Conservation (phyloP, 2,113 vertebrate genomes). For the Alligator sinensis region DNA sequence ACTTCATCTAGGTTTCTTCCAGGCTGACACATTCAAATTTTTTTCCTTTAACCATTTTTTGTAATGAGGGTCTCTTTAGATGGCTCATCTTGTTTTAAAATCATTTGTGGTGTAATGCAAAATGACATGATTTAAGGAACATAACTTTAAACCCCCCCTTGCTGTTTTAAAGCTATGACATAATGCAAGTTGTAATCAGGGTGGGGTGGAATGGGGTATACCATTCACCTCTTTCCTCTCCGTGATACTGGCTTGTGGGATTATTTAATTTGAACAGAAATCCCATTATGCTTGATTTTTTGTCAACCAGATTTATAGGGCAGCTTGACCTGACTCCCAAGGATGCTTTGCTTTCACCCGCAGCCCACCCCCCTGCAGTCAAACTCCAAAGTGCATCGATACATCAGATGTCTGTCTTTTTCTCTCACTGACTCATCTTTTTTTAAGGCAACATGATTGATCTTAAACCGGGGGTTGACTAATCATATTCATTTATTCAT, state of each 20-base stretch:
- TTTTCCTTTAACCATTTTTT: neutral
- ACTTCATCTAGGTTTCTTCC: neutral
- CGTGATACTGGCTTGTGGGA: neutral
- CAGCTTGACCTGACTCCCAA: neutral
- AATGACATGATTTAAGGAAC: neutral
- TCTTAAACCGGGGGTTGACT: conserved; percentile 41
- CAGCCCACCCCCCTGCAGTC: rapidly evolving
- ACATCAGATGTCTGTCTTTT: neutral
- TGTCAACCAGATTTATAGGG: conserved; percentile 41
- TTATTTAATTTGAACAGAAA: neutral
- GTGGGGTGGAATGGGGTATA: neutral
- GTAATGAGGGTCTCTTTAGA: neutral
- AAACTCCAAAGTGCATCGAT: neutral
- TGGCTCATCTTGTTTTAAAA: neutral
- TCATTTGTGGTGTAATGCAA: neutral
- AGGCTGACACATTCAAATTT: too few species aligned
- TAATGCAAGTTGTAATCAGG: neutral
- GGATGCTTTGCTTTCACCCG: conserved; percentile 22
- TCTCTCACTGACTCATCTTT: conserved; percentile 10
- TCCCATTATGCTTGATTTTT: conserved; percentile 33
- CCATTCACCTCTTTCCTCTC: neutral
- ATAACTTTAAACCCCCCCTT: neutral
- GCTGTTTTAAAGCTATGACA: neutral
- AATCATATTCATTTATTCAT: conserved; percentile 66
- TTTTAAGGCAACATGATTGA: conserved; percentile 34